Conservation (phyloP, 2,113 vertebrate species). For the Polypterus senegalus region DNA sequence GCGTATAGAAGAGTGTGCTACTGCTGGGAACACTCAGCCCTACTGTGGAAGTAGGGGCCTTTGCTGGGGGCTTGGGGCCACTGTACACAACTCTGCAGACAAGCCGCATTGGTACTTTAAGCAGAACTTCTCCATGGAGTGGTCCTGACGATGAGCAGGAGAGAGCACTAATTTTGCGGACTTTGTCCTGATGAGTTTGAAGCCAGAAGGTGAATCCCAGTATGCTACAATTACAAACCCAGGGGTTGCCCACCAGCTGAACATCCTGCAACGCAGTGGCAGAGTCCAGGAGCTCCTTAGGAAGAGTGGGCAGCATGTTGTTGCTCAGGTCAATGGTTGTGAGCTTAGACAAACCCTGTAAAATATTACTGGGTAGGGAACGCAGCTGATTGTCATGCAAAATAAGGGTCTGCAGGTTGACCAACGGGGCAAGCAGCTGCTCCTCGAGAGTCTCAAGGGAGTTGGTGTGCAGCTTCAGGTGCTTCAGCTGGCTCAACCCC, state of each 20-base stretch:
- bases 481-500: constrained; percentile 32
- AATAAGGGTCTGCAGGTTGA: constrained; percentile 31
- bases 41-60: too few relatives aligned
- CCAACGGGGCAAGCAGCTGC: constrained; percentile 36
- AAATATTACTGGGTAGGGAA: constrained; percentile 32
- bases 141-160: too few relatives aligned
- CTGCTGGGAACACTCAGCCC: too few relatives aligned
- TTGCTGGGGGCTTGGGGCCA: too few relatives aligned
- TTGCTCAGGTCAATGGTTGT: constrained; percentile 25
- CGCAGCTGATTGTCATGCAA: constrained; percentile 32
- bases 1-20: too few relatives aligned
- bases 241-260: constrained; percentile 34
- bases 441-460: constrained; percentile 33
- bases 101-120: too few relatives aligned
- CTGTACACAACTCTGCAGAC: too few relatives aligned
- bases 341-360: constrained; percentile 34
- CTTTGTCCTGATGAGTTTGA: too few relatives aligned
- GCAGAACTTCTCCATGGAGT: too few relatives aligned
- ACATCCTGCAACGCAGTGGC: background rate
- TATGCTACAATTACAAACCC: constrained; percentile 46
- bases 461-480: constrained; percentile 36
- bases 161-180: too few relatives aligned
- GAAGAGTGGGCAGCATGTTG: background rate
- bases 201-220: constrained; percentile 36
- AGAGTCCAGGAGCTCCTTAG: background rate